Evolutionary conservation across 2,888 invertebrate genomes (phyloP).

Genomic region (Gerris lacustris): DNA sequence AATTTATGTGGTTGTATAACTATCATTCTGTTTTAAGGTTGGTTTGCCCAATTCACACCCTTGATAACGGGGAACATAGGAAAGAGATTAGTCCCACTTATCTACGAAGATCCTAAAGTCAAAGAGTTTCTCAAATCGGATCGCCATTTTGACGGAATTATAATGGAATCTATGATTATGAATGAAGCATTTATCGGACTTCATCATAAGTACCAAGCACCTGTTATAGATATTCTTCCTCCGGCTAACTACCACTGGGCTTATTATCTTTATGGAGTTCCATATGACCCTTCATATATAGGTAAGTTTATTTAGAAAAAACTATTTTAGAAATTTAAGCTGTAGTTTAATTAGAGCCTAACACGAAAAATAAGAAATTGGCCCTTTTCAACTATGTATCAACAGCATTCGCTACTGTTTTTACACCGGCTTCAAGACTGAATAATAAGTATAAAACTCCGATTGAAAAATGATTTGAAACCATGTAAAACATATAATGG

Average conservation of each 20-base stretch:
- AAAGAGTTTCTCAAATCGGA: constrained; percentile 18
- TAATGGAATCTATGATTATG: constrained; percentile 17
- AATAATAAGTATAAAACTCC: no score
- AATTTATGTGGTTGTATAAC: no score
- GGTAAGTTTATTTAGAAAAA: background rate
- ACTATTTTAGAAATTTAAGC: no score
- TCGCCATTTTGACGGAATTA: constrained; percentile 21
- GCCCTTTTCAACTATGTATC: no score
- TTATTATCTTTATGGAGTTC: background rate
- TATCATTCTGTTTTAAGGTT: background rate
- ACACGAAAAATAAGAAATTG: no score
- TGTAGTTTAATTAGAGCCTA: no score
- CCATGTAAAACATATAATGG: no score
- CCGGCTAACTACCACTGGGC: background rate
- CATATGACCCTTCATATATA: background rate
- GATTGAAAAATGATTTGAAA: no score
- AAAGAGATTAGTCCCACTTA: background rate
- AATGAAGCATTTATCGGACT: constrained; percentile 23
- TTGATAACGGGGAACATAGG: background rate
- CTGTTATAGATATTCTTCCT: constrained; percentile 14
- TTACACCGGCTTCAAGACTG: no score
- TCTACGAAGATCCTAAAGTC: constrained; percentile 1
- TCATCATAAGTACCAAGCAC: constrained; percentile 25
- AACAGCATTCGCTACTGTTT: no score
- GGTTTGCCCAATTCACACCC: background rate